Conservation (phyloP, 2,888 invertebrate genomes). For the Nycteola revayana region DNA sequence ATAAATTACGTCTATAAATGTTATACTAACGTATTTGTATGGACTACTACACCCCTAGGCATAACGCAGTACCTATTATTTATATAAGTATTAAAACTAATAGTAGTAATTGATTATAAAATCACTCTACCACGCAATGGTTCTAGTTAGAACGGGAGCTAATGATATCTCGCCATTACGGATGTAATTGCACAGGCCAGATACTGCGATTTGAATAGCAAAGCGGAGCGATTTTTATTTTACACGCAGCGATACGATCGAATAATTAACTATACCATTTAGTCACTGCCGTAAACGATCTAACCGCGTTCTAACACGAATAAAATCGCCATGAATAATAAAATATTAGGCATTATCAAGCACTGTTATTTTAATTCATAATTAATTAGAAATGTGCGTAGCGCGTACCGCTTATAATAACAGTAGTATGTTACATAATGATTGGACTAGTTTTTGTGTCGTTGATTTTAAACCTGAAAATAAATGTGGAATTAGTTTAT, state of each 20-base stretch:
- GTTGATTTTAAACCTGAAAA: neutral
- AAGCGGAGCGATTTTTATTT: slow-evolving; percentile 69
- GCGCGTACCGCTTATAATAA: slow-evolving; percentile 20
- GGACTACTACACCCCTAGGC: too few relatives aligned
- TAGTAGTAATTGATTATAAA: slow-evolving; percentile 34
- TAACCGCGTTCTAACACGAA: slow-evolving; percentile 41
- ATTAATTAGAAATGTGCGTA: slow-evolving; percentile 34
- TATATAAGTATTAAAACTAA: too few relatives aligned
- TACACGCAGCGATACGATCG: slow-evolving; percentile 67
- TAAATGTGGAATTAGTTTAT: neutral
- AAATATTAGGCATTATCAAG: slow-evolving; percentile 39
- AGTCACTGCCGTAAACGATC: slow-evolving; percentile 61
- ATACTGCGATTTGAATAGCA: slow-evolving; percentile 66
- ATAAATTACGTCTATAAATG: too few relatives aligned
- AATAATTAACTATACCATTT: slow-evolving; percentile 71
- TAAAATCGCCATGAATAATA: slow-evolving; percentile 50
- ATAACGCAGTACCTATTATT: too few relatives aligned
- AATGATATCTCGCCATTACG: slow-evolving; percentile 37
- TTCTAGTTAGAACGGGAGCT: slow-evolving; percentile 18
- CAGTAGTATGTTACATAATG: slow-evolving; percentile 10
- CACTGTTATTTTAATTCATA: slow-evolving; percentile 38
- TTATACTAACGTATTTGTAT: too few relatives aligned
- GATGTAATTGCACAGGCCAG: slow-evolving; percentile 59
- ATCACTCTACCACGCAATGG: slow-evolving; percentile 36
- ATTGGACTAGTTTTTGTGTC: neutral